These are phyloP conservation scores for Euplagia quadripunctaria DNA, from an alignment of 2,888 invertebrate genomes.

Conservation along the genomic window DNA sequence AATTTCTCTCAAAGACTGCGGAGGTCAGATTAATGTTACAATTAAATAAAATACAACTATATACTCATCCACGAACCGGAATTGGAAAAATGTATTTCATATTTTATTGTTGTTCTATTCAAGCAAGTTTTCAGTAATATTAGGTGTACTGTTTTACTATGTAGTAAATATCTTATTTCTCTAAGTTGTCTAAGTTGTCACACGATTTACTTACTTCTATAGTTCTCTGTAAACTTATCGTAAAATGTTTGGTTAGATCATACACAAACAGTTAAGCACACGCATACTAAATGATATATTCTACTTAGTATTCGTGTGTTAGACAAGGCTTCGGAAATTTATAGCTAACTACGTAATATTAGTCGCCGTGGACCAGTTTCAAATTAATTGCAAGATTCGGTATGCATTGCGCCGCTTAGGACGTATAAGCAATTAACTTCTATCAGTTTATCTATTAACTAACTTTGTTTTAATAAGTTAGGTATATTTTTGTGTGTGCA, in stretches of 20 bases:
- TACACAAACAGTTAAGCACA: conserved; percentile 4
- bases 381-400: conserved; percentile 21
- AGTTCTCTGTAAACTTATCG: not conserved
- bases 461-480: too few species aligned
- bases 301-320: conserved; percentile 8
- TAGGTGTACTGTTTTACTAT: not conserved
- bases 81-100: not conserved
- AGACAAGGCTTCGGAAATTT: conserved; percentile 16
- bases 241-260: not conserved
- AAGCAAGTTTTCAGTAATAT: not conserved
- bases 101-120: not conserved
- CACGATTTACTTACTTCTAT: not conserved
- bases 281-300: conserved; percentile 9
- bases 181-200: not conserved
- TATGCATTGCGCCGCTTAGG: not conserved
- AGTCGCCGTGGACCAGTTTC: not conserved
- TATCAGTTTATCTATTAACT: too few species aligned
- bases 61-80: too few species aligned
- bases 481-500: too few species aligned
- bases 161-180: not conserved
- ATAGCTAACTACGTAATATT: conserved; percentile 11
- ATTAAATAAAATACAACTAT: too few species aligned
- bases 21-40: too few species aligned
- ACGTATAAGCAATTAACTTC: too few species aligned
- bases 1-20: too few species aligned